phyloP scores from a whole-genome alignment of 2,888 invertebrate species.

The Hyppa rectilinea region DNA sequence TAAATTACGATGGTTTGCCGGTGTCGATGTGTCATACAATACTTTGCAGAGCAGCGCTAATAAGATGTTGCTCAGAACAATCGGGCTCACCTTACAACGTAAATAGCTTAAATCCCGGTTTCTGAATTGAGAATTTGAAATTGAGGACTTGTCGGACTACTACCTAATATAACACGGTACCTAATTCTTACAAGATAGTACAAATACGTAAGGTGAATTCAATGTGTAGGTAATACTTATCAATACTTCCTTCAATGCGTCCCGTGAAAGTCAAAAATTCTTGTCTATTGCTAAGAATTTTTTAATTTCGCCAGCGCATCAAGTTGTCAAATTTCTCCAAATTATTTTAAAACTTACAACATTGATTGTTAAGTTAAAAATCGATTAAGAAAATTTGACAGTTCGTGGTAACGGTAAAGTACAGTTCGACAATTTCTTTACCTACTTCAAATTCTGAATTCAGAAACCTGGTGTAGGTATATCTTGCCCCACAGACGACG shows the following conservation, averaged over 20 bases:
- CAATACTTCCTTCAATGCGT: too few species aligned
- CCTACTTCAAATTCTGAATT: background rate
- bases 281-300: too few species aligned
- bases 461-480: background rate
- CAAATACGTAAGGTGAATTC: too few species aligned
- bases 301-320: too few species aligned
- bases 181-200: too few species aligned
- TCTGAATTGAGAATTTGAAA: background rate
- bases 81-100: constrained; percentile 68
- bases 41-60: constrained; percentile 60
- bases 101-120: constrained; percentile 43
- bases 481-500: constrained; percentile 73
- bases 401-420: too few species aligned
- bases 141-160: background rate
- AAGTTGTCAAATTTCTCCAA: too few species aligned
- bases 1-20: background rate
- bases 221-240: too few species aligned
- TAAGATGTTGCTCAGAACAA: constrained; percentile 73
- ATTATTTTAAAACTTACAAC: too few species aligned
- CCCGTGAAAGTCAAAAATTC: too few species aligned
- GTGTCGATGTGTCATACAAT: constrained; percentile 40
- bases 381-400: too few species aligned
- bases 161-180: background rate
- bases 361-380: too few species aligned
- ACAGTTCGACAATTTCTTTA: background rate